Conservation (phyloP, 2,113 vertebrate species). For the Gracilinanus agilis region DNA sequence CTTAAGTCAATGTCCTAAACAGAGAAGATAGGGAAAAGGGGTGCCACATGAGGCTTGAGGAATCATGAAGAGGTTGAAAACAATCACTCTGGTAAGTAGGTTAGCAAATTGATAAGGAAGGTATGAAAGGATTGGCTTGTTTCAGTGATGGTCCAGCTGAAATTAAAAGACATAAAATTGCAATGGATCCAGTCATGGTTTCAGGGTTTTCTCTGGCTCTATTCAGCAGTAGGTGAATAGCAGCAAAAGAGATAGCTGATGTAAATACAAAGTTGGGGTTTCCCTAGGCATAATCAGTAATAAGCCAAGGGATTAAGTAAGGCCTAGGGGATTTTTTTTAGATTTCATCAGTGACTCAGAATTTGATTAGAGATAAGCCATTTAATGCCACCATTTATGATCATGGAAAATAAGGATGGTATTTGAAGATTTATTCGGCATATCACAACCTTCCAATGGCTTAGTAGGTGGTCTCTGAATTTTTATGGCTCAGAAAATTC, state of each 20-base stretch:
- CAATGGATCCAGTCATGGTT: neutral
- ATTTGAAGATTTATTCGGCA: neutral
- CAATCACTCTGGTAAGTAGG: neutral
- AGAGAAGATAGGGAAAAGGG: neutral
- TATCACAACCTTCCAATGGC: neutral
- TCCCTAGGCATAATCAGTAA: neutral
- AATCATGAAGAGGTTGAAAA: neutral
- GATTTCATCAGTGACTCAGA: neutral
- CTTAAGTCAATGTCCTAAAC: neutral
- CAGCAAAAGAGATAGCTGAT: neutral
- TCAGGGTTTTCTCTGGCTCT: neutral
- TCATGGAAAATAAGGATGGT: neutral
- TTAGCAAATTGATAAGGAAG: neutral
- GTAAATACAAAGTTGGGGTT: neutral
- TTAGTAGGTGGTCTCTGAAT: neutral
- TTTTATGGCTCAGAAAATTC: neutral
- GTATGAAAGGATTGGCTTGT: neutral
- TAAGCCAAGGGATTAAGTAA: neutral
- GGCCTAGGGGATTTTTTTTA: neutral
- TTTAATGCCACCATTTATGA: neutral
- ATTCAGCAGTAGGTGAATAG: neutral
- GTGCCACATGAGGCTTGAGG: neutral
- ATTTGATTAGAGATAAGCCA: too few species aligned
- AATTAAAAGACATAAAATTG: neutral
- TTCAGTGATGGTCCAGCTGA: neutral